Base-by-base conservation (phyloP, 1,140 invertebrate genomes). In the Orius laevigatus region DNA sequence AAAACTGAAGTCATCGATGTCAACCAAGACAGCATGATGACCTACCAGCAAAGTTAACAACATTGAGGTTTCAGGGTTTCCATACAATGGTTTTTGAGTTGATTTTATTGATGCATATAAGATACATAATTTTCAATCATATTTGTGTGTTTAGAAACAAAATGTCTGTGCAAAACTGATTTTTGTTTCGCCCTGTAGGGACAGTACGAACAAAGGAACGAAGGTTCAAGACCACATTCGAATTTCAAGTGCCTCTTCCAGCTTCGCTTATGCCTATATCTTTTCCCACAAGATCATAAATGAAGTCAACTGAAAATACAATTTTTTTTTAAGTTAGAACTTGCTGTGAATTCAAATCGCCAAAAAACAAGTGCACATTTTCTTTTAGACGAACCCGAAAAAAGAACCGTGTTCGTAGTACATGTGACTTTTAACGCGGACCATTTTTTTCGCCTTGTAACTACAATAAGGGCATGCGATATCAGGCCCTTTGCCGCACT, bases 161-260 rank as follows among this genome's bases (percentile, higher is more conserved):
- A 15, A 25, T 53, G 52, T 31, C 34, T 50, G n/a, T 25, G 25
- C 32, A 55, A 44, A 36, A 45, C 50, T 20, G 45, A 36, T 43
- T 56, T 56, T 15, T 60, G 59, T 36, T 59, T 58, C 36, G 59
- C 57, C 39, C 55, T 58, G 25, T 57, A 55, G 20, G 57, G 48
- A 46, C 60, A 61, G 35, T 58, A 46, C 33, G 58, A 58, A 46
- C 60, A 61, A n/a, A 55, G 50, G 47, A 60, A 58, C 49, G 59
- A 54, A 12, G 60, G 58, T 38, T 59, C 57, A 15, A 58, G 55
- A 25, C 61, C 60, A 47, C 61, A 63, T 42, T 63, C 60, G 32
- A 53, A 25, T 25, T 20, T 25, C 12, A 70, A 58, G 53, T 74
- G 72, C 43, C 67, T 65, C 42, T 61, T 62, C 36, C 74, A 57